Evolutionary conservation across 2,888 invertebrate genomes (phyloP).

Genomic region (Rhaphigaster nebulosa): DNA sequence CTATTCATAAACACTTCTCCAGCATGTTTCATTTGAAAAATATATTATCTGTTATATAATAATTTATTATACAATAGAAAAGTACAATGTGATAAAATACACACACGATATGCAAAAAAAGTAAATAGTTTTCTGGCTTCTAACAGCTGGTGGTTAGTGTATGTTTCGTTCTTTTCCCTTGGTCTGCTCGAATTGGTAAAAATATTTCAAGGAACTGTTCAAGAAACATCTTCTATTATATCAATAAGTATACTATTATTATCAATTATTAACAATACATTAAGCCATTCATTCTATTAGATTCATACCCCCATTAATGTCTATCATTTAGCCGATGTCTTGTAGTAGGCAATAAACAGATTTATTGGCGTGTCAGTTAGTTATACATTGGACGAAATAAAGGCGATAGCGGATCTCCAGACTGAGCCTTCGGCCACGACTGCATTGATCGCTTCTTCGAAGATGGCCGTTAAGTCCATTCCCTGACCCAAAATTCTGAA

Average conservation of each 20-base stretch:
- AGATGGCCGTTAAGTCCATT: background rate
- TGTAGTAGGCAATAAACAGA: background rate
- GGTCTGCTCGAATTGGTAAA: too few relatives aligned
- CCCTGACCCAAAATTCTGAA: conserved; percentile 21
- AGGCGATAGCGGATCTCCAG: background rate
- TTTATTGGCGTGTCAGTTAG: background rate
- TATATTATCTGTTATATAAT: too few relatives aligned
- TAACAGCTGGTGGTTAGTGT: too few relatives aligned
- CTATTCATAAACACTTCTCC: background rate
- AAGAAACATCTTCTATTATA: too few relatives aligned
- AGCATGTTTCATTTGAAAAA: too few relatives aligned
- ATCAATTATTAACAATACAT: background rate
- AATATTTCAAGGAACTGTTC: too few relatives aligned
- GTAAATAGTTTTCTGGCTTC: too few relatives aligned
- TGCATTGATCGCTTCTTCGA: background rate
- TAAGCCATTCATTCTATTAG: background rate
- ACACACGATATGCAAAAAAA: too few relatives aligned
- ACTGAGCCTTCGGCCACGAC: background rate
- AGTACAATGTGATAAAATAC: too few relatives aligned
- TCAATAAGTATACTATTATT: too few relatives aligned
- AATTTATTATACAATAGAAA: too few relatives aligned
- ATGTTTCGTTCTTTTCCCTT: too few relatives aligned
- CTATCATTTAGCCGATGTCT: background rate
- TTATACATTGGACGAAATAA: background rate
- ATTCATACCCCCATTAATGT: background rate